These are phyloP conservation scores for Paradisaea rubra DNA, from an alignment of 2,113 vertebrate species.

Conservation along the genomic window DNA sequence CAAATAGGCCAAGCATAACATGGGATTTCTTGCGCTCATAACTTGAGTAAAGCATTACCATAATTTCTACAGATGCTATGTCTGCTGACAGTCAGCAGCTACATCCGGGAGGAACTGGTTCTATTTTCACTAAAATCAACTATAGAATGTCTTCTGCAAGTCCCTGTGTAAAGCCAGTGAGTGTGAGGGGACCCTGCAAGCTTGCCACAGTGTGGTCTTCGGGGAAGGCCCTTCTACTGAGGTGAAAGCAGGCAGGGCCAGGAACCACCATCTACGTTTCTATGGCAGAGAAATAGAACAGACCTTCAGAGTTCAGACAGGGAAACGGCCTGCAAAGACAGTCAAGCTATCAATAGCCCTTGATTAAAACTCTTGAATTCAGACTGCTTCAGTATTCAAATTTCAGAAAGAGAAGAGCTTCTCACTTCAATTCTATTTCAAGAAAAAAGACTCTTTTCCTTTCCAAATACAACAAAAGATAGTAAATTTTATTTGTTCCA, in stretches of 20 bases:
- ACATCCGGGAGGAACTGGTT: not conserved
- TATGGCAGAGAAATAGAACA: not conserved
- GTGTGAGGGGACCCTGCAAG: not conserved
- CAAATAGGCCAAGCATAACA: not conserved
- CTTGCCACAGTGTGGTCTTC: not conserved
- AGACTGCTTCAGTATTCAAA: not conserved
- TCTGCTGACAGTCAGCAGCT: not conserved
- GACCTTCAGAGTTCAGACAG: not conserved
- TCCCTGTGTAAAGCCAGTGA: not conserved
- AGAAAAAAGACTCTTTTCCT: not conserved
- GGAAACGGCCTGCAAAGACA: not conserved
- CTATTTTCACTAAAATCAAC: not conserved
- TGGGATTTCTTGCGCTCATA: not conserved
- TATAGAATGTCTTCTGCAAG: not conserved
- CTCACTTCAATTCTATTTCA: not conserved
- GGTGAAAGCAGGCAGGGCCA: fast-evolving
- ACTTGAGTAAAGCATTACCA: not conserved
- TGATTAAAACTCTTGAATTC: not conserved
- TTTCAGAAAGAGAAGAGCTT: not conserved
- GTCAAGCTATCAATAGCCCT: not conserved
- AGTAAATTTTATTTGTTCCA: constrained; percentile 17
- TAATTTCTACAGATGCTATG: not conserved
- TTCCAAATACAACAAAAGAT: not conserved
- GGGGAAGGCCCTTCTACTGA: not conserved
- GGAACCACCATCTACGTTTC: not conserved